These are phyloP conservation scores for Athripsodes cinereus DNA, from an alignment of 2,888 invertebrate species.

Conservation along the genomic window DNA sequence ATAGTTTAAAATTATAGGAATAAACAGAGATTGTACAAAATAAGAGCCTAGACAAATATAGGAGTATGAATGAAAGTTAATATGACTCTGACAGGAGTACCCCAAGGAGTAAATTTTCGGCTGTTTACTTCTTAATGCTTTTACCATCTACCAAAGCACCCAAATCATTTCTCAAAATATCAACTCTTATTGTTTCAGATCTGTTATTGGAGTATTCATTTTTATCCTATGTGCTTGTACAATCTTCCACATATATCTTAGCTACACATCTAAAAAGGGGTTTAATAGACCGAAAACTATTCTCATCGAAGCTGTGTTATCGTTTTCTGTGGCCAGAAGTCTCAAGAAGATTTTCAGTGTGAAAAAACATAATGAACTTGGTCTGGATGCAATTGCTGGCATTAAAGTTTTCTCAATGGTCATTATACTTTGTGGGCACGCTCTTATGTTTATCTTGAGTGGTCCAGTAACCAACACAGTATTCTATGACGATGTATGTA, in stretches of 20 bases:
- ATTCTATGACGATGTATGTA: slow-evolving; percentile 55
- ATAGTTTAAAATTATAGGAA: no score
- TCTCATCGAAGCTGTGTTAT: slow-evolving; percentile 36
- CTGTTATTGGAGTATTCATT: slow-evolving; percentile 43
- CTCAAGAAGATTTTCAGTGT: slow-evolving; percentile 53
- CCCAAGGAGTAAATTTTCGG: no score
- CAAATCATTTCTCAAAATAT: no score
- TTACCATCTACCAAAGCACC: no score
- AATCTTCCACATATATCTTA: slow-evolving; percentile 42
- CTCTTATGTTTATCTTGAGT: slow-evolving; percentile 58
- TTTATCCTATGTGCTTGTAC: slow-evolving; percentile 44
- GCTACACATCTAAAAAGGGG: slow-evolving; percentile 32
- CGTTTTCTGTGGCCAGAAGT: slow-evolving; percentile 57
- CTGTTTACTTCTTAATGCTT: no score
- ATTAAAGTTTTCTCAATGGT: slow-evolving; percentile 64
- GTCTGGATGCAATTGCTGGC: slow-evolving; percentile 59
- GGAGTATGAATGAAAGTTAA: background rate
- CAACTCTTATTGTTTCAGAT: slow-evolving; percentile 46
- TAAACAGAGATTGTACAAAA: no score
- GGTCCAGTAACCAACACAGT: slow-evolving; percentile 62
- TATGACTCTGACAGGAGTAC: no score
- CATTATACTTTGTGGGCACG: slow-evolving; percentile 61
- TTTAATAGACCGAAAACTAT: slow-evolving; percentile 33
- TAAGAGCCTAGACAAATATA: no score
- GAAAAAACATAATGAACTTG: slow-evolving; percentile 51